A percentile compares a stretch with the other conserved stretches of the same genome.
phyloP scores from a whole-genome alignment of 2,888 invertebrate genomes.

The Ommatoiulus sabulosus region DNA sequence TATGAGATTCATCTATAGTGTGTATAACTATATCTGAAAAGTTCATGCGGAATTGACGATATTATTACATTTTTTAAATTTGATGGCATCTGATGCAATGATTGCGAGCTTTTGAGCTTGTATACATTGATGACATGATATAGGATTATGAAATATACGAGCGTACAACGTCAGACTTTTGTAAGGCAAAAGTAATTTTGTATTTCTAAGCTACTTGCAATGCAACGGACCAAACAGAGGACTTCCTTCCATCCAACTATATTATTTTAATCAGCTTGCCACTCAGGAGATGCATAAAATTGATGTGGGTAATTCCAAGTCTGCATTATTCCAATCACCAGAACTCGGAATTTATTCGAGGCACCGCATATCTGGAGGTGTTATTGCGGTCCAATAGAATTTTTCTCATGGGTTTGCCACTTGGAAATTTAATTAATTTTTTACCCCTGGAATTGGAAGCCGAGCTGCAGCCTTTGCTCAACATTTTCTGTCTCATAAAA shows the following conservation, averaged over 20 bases:
- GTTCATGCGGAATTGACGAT: too few species aligned
- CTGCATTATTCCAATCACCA: conserved; percentile 32
- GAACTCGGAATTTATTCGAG: background rate
- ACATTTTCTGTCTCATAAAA: background rate
- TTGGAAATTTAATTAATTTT: conserved; percentile 45
- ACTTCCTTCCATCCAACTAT: background rate
- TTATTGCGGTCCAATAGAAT: background rate
- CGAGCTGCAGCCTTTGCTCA: background rate
- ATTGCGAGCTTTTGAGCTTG: too few species aligned
- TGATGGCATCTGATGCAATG: too few species aligned
- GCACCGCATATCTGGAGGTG: background rate
- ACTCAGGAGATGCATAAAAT: conserved; percentile 33
- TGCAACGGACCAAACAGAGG: background rate
- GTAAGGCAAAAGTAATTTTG: too few species aligned
- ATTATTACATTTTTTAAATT: too few species aligned
- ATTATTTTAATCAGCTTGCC: background rate
- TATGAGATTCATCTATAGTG: too few species aligned
- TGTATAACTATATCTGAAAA: too few species aligned
- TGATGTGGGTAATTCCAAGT: conserved; percentile 31
- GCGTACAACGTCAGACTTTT: too few species aligned
- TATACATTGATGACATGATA: too few species aligned
- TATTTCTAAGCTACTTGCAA: too few species aligned
- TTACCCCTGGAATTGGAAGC: background rate
- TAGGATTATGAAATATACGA: too few species aligned
- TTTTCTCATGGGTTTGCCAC: conserved; percentile 14